phyloP scores from a whole-genome alignment of 2,113 vertebrate genomes.

The Megaceryle maxima region DNA sequence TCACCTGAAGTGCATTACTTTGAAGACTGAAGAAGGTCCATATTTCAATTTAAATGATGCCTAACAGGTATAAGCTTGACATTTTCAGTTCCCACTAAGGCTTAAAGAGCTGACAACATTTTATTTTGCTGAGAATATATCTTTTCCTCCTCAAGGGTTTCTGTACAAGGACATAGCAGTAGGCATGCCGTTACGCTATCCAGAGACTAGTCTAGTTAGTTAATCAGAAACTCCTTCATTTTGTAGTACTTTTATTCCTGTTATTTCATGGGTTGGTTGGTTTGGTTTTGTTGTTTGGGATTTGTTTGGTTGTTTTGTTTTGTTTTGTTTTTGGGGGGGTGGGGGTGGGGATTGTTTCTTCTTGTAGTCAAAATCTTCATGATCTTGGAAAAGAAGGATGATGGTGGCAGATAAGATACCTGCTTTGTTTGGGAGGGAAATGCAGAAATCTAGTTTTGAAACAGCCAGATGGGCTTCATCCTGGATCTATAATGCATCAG shows the following conservation, averaged over 20 bases:
- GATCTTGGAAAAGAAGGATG: background rate
- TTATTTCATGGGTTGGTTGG: background rate
- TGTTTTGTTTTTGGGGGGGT: too few relatives aligned
- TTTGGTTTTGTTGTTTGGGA: too few relatives aligned
- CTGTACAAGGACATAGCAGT: background rate
- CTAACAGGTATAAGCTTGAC: slow-evolving; percentile 71
- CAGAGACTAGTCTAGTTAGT: background rate
- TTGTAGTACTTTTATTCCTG: background rate
- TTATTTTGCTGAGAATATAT: slow-evolving; percentile 50
- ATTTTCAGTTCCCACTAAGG: slow-evolving; percentile 61
- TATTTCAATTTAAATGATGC: slow-evolving; percentile 75
- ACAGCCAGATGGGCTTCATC: background rate
- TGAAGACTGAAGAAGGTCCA: slow-evolving; percentile 65
- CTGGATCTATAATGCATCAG: background rate
- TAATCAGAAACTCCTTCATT: background rate
- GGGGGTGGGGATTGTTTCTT: background rate
- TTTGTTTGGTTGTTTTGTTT: background rate
- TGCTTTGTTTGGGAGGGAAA: background rate
- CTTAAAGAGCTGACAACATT: slow-evolving; percentile 65
- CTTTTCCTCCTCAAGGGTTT: slow-evolving; percentile 10
- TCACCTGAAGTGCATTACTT: slow-evolving; percentile 69
- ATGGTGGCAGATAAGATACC: background rate
- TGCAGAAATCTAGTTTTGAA: background rate
- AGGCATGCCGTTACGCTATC: background rate
- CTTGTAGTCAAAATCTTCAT: background rate